Evolutionary conservation across 2,797 vertebrate genomes (phyloP), one percentile per base, ranked within the genome.

Genomic region (Urocyon cinereoargenteus): DNA sequence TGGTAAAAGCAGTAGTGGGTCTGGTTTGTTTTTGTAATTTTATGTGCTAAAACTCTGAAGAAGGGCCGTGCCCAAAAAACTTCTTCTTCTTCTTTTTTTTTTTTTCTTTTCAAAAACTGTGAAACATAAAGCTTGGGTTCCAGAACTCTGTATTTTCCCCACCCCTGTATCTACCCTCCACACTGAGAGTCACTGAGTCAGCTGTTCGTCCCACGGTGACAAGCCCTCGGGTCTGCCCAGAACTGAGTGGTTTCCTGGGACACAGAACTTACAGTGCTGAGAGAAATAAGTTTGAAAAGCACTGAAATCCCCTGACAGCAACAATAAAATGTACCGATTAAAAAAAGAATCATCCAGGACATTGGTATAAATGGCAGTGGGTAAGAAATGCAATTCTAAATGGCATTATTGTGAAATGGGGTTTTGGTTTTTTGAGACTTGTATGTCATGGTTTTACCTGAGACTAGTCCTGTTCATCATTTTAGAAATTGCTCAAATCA

Each of bases 11-110:
- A 78, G 1, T 70, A 21, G 22, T 3, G 4, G 1, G 13, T 75
- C 79, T 85, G 57, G 2, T 68, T 95, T 64, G 6, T 51, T 91
- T 97, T 86, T 93, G 31, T 57, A 61, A 72, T 78, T 4, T 95
- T 34, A 16, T 8, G 6, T 31, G 2, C 11, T 64, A 73, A 89
- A 90, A 87, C 51, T 18, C 0, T 82, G 66, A 59, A 22, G 83
- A 86, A 72, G 36, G 28, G 3, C 7, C 22, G 31, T 36, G 51
- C 6, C 45, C 11, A 36, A 10, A 45, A 45, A 45, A 45, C 40
- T 45, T 40, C 40, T 40, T 40, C 1, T 40, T 40, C 5, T 40
- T 64, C 5, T 89, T 89, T 84, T 49, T 5, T 62, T 28, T 55
- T 34, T 89, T 13, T 77, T 73, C 21, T 91, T 19, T 70, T 73